Evolutionary conservation across 2,113 vertebrate genomes (phyloP).

Genomic region (Pseudonaja textilis): DNA sequence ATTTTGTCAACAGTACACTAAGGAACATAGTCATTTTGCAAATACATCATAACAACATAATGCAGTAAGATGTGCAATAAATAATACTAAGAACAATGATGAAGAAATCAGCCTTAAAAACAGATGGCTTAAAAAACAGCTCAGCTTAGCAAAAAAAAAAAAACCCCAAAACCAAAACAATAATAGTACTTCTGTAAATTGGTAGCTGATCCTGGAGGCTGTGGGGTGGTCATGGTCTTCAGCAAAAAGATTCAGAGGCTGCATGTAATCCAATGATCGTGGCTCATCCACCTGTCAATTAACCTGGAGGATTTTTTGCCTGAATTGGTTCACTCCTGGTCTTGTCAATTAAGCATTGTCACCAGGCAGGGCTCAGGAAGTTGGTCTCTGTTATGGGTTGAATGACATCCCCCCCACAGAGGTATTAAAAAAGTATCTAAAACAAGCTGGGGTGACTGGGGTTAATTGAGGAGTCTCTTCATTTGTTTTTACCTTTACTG

Average conservation of each 20-base stretch:
- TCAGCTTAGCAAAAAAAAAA: not conserved
- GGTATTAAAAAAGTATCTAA: not conserved
- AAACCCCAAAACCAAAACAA: not conserved
- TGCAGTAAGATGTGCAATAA: not conserved
- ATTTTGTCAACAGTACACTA: not conserved
- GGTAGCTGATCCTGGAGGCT: not conserved
- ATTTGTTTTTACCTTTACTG: not conserved
- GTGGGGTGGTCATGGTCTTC: not conserved
- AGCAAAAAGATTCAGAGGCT: not conserved
- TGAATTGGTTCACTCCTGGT: not conserved
- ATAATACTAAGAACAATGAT: not conserved
- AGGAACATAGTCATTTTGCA: not conserved
- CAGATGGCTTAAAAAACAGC: not conserved
- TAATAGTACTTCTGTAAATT: not conserved
- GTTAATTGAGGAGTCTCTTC: not conserved
- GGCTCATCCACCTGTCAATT: not conserved
- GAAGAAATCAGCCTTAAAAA: not conserved
- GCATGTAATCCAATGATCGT: not conserved
- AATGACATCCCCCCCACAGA: not conserved
- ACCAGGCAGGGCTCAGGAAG: not conserved
- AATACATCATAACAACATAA: not conserved
- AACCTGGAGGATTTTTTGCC: not conserved
- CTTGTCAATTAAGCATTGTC: not conserved
- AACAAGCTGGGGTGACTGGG: not conserved
- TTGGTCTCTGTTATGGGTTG: not conserved